A percentile compares a stretch with the other conserved stretches of the same genome.
These are phyloP conservation scores for Epirrita christyi DNA, from an alignment of 2,888 invertebrate species.

Conservation along the genomic window DNA sequence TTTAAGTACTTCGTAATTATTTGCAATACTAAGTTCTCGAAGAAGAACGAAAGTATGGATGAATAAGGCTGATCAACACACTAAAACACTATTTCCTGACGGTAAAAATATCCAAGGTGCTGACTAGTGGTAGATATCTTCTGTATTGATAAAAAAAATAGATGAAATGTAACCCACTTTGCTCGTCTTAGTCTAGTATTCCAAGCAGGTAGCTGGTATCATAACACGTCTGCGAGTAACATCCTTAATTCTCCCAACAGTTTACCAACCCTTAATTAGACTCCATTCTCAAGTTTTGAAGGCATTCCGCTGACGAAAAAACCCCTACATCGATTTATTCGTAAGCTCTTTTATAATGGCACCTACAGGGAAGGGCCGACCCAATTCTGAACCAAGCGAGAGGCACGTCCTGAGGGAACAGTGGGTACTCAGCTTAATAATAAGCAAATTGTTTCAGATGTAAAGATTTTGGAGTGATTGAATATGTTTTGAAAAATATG, in stretches of 20 bases:
- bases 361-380: constrained; percentile 61
- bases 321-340: constrained; percentile 54
- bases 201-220: too few relatives aligned
- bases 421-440: constrained; percentile 53
- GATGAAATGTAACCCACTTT: too few relatives aligned
- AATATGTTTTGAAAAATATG: constrained; percentile 5
- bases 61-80: too few relatives aligned
- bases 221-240: too few relatives aligned
- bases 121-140: too few relatives aligned
- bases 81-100: too few relatives aligned
- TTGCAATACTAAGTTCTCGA: too few relatives aligned
- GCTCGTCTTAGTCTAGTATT: too few relatives aligned
- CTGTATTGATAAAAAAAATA: too few relatives aligned
- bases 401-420: constrained; percentile 67
- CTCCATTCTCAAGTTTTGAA: constrained; percentile 18
- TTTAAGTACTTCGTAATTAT: too few relatives aligned
- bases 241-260: neutral
- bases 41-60: too few relatives aligned
- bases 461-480: constrained; percentile 19
- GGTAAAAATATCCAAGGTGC: too few relatives aligned
- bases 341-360: constrained; percentile 57
- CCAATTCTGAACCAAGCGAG: constrained; percentile 63
- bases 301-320: constrained; percentile 41
- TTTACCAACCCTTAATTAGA: constrained; percentile 12
- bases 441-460: constrained; percentile 56